Evolutionary conservation across 1,140 invertebrate genomes (phyloP).

Genomic region (Drosophila mojavensis): DNA sequence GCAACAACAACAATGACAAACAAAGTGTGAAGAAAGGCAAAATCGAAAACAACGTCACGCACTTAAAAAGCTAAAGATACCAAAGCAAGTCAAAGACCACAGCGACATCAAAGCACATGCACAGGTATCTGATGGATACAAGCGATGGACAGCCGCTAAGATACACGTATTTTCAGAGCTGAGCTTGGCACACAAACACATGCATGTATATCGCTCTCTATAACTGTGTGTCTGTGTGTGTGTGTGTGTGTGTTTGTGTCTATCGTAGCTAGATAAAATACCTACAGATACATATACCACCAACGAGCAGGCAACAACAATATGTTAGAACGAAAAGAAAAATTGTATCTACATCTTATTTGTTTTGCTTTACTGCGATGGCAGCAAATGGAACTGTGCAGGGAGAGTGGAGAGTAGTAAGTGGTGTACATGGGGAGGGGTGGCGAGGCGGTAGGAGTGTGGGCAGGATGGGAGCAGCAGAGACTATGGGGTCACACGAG

Average conservation of each 20-base stretch:
- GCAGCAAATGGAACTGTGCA: slow-evolving; percentile 4
- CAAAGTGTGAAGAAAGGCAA: slow-evolving; percentile 34
- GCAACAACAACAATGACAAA: slow-evolving; percentile 18
- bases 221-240: neutral
- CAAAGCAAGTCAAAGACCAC: slow-evolving; percentile 1
- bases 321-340: slow-evolving; percentile 61
- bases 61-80: slow-evolving; percentile 29
- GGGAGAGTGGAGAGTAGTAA: neutral
- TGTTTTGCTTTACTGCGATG: slow-evolving; percentile 57
- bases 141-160: slow-evolving; percentile 50
- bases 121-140: slow-evolving; percentile 73
- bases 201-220: neutral
- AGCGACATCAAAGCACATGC: slow-evolving; percentile 28
- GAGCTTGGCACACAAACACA: slow-evolving; percentile 19
- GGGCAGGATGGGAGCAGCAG: slow-evolving; percentile 34
- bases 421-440: neutral
- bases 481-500: slow-evolving; percentile 74
- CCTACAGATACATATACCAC: slow-evolving; percentile 35
- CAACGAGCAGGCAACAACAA: slow-evolving; percentile 40
- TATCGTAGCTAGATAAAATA: slow-evolving; percentile 37
- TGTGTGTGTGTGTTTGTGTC: neutral
- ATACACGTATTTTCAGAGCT: slow-evolving; percentile 36
- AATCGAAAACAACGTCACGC: slow-evolving; percentile 33
- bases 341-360: slow-evolving; percentile 83
- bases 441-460: neutral